Percentiles rank a stretch among this genome's conserved stretches.
Conservation (phyloP, 2,797 vertebrate species). For the Tiaroga cobitis region DNA sequence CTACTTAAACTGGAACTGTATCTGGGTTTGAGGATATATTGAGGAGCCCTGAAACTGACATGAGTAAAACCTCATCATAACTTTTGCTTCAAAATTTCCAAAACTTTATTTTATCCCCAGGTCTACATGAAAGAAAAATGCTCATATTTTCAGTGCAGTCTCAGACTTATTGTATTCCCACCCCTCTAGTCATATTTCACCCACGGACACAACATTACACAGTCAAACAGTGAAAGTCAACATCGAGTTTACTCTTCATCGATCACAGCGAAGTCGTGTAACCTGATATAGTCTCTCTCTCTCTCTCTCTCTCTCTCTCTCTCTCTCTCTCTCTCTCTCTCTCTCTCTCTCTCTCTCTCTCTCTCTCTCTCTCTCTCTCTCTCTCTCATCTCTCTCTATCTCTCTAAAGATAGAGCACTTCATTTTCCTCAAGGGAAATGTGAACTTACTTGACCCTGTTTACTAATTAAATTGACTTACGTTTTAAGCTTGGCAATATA, state of each 20-base stretch:
- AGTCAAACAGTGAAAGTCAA: constrained; percentile 6
- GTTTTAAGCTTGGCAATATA: background rate
- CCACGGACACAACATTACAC: background rate
- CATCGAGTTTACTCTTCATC: background rate
- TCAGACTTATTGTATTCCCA: background rate
- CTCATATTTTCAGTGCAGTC: background rate
- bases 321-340: too few species aligned
- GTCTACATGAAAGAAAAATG: too few species aligned
- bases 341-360: too few species aligned
- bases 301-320: too few species aligned
- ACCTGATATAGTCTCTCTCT: background rate
- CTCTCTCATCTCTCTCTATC: background rate
- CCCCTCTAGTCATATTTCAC: background rate
- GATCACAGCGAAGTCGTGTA: background rate
- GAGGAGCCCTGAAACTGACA: background rate
- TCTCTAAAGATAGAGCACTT: constrained; percentile 21
- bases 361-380: too few species aligned
- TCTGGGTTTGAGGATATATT: background rate
- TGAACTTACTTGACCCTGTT: background rate
- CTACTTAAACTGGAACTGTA: background rate
- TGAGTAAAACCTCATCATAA: background rate
- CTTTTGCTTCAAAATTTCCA: background rate
- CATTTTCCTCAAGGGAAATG: constrained; percentile 16
- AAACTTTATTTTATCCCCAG: background rate
- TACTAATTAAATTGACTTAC: background rate